phyloP scores from a whole-genome alignment of 2,797 vertebrate genomes.

The Chromis chromis region DNA sequence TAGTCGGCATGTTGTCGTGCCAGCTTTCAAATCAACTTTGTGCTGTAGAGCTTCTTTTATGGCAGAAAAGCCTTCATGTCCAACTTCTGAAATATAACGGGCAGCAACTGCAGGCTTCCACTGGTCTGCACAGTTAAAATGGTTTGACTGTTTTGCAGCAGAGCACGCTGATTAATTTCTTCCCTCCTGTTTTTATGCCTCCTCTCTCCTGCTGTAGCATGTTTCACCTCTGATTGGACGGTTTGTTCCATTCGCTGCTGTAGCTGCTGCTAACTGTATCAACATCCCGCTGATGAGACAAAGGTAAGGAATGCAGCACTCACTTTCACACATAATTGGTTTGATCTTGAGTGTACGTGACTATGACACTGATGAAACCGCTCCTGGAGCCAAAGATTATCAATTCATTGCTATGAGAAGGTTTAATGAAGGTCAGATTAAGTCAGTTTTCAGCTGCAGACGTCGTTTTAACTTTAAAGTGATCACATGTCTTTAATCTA shows the following conservation, averaged over 20 bases:
- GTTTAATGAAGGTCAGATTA: too few relatives aligned
- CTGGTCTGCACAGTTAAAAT: slow-evolving; percentile 7
- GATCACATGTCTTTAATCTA: too few relatives aligned
- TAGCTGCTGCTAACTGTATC: slow-evolving; percentile 98
- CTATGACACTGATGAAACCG: too few relatives aligned
- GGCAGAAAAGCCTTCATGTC: slow-evolving; percentile 10
- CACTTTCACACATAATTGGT: too few relatives aligned
- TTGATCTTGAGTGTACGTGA: neutral
- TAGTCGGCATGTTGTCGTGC: slow-evolving; percentile 15
- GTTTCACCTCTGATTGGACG: slow-evolving; percentile 95
- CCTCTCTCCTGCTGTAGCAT: slow-evolving; percentile 81
- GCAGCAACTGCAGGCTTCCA: slow-evolving; percentile 3
- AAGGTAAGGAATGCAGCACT: slow-evolving; percentile 83
- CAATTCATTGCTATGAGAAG: too few relatives aligned
- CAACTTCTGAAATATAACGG: neutral
- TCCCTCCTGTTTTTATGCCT: slow-evolving; percentile 14
- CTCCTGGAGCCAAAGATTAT: too few relatives aligned
- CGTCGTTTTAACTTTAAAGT: too few relatives aligned
- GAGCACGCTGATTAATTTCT: neutral
- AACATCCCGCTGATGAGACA: slow-evolving; percentile 99
- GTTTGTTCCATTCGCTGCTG: slow-evolving; percentile 97
- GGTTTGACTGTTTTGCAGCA: neutral
- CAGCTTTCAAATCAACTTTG: slow-evolving; percentile 27
- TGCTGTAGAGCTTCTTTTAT: slow-evolving; percentile 8
- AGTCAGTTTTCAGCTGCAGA: too few relatives aligned